A percentile compares a stretch with the other conserved stretches of the same genome.
These are phyloP conservation scores for Diaperis boleti DNA, from an alignment of 2,888 invertebrate genomes.

Conservation along the genomic window DNA sequence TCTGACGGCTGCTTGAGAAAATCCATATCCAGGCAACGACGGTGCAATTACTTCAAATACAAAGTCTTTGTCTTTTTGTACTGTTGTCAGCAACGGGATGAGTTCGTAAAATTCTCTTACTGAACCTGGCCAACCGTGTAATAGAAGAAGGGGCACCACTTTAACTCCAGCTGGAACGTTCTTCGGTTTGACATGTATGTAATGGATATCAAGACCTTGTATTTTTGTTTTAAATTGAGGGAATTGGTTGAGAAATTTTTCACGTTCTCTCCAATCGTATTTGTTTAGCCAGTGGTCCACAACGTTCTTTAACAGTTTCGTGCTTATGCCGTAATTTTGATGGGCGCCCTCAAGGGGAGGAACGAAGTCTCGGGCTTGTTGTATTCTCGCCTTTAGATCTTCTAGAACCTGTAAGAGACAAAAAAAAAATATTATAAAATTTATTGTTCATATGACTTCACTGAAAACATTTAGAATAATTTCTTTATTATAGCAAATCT, in stretches of 20 bases:
- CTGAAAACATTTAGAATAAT: no score
- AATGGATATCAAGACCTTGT: constrained; percentile 79
- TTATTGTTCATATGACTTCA: no score
- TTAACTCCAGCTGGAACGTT: constrained; percentile 49
- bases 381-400: constrained; percentile 70
- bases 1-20: constrained; percentile 69
- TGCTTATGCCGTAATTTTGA: constrained; percentile 86
- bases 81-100: constrained; percentile 39
- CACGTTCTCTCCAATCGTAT: constrained; percentile 75
- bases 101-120: constrained; percentile 80
- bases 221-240: constrained; percentile 79
- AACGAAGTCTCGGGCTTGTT: constrained; percentile 60
- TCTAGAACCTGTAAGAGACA: constrained; percentile 72
- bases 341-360: constrained; percentile 74
- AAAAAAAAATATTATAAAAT: no score
- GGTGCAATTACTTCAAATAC: constrained; percentile 48
- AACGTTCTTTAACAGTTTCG: constrained; percentile 74
- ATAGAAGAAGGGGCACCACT: constrained; percentile 75
- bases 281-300: constrained; percentile 80
- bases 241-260: constrained; percentile 72
- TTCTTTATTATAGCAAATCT: no score
- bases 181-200: constrained; percentile 69
- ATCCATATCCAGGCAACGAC: constrained; percentile 50
- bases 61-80: constrained; percentile 30
- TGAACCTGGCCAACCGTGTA: constrained; percentile 93